phyloP scores from a whole-genome alignment of 2,888 invertebrate species.

The Epistrophe eligans region DNA sequence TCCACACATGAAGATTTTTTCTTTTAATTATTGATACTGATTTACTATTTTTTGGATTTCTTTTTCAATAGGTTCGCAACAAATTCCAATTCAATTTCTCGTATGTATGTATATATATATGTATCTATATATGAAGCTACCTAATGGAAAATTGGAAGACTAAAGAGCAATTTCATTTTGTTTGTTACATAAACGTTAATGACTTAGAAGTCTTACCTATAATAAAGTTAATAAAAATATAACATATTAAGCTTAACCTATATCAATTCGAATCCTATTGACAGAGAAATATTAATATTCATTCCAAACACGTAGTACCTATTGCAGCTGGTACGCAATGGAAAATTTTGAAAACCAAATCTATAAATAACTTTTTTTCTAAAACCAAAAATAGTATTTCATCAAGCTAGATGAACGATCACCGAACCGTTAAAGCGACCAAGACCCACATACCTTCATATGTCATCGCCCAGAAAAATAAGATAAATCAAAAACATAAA shows the following conservation, averaged over 20 bases:
- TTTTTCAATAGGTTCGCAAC: too few relatives aligned
- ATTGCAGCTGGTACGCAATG: constrained; percentile 33
- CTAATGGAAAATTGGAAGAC: too few relatives aligned
- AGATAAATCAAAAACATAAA: constrained; percentile 24
- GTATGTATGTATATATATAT: too few relatives aligned
- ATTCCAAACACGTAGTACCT: neutral
- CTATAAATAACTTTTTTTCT: constrained; percentile 36
- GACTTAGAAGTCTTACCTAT: too few relatives aligned
- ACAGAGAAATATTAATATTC: neutral
- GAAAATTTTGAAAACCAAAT: constrained; percentile 51
- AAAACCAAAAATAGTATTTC: constrained; percentile 34
- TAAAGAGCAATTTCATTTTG: too few relatives aligned
- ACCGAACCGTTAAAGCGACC: neutral
- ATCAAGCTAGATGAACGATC: neutral
- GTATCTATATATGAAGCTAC: too few relatives aligned
- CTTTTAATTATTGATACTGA: too few relatives aligned
- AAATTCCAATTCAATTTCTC: too few relatives aligned
- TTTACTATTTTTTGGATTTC: too few relatives aligned
- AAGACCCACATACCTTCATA: constrained; percentile 9
- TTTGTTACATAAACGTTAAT: too few relatives aligned
- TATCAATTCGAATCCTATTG: neutral
- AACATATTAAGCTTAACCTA: neutral
- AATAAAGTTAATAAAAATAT: too few relatives aligned
- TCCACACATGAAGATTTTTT: too few relatives aligned
- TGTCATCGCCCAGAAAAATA: constrained; percentile 2